Conservation (phyloP, 2,888 invertebrate species). For the Hyposoter dolosus region DNA sequence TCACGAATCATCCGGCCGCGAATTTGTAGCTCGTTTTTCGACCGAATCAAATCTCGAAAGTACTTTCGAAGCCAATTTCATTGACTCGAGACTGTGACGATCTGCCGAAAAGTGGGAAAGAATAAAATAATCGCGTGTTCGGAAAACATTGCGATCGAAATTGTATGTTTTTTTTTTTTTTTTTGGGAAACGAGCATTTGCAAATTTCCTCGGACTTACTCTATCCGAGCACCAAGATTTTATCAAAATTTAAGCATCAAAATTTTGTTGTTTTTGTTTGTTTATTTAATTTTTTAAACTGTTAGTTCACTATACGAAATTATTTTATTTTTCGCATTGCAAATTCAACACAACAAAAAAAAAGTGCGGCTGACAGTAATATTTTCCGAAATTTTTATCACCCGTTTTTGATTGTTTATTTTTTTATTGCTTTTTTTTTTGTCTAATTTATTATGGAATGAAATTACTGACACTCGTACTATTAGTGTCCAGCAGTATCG, state of each 20-base stretch:
- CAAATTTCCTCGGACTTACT: slow-evolving; percentile 79
- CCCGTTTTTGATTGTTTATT: slow-evolving; percentile 61
- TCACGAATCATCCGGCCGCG: slow-evolving; percentile 40
- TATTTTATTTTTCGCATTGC: slow-evolving; percentile 18
- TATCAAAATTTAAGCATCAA: slow-evolving; percentile 72
- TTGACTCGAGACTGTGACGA: slow-evolving; percentile 20
- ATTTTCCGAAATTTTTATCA: slow-evolving; percentile 59
- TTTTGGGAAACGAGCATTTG: neutral
- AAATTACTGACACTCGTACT: slow-evolving; percentile 63
- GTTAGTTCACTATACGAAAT: slow-evolving; percentile 32
- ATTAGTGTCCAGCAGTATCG: slow-evolving; percentile 45
- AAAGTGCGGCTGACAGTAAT: slow-evolving; percentile 59
- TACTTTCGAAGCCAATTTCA: slow-evolving; percentile 14
- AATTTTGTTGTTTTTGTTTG: slow-evolving; percentile 59
- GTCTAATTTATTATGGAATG: slow-evolving; percentile 47
- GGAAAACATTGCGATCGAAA: slow-evolving; percentile 30
- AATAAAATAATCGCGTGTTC: slow-evolving; percentile 30
- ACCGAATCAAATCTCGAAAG: slow-evolving; percentile 37
- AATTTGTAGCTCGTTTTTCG: slow-evolving; percentile 37
- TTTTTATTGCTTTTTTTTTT: slow-evolving; percentile 15
- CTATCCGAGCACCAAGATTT: slow-evolving; percentile 83
- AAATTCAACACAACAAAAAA: slow-evolving; percentile 36
- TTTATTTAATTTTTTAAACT: slow-evolving; percentile 25
- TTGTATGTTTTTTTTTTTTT: neutral
- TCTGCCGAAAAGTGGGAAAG: slow-evolving; percentile 15